Evolutionary conservation across 2,797 vertebrate genomes (phyloP).

Genomic region (Cichlasoma orientale): DNA sequence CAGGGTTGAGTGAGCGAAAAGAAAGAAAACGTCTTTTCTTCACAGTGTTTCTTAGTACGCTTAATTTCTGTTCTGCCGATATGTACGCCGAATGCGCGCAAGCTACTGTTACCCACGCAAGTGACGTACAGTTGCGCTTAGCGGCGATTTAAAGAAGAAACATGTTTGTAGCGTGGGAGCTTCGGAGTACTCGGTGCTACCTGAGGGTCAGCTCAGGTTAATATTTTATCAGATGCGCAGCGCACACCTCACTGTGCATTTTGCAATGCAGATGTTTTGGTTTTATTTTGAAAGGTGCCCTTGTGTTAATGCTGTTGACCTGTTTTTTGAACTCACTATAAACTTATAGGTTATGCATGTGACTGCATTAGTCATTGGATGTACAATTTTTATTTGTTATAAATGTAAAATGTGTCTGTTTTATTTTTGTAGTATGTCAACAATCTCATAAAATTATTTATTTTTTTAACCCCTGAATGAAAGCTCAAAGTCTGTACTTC

Average conservation of each 20-base stretch:
- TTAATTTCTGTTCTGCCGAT: neutral
- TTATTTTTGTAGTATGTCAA: neutral
- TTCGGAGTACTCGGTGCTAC: neutral
- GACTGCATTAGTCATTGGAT: no score
- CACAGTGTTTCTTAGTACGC: neutral
- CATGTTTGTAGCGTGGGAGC: neutral
- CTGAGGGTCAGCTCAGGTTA: neutral
- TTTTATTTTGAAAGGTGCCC: neutral
- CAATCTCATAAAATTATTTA: neutral
- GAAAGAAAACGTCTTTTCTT: neutral
- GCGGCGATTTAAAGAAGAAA: slow-evolving; percentile 38
- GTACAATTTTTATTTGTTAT: no score
- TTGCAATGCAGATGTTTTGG: neutral
- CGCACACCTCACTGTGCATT: neutral
- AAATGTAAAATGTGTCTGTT: neutral
- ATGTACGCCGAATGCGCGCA: slow-evolving; percentile 28
- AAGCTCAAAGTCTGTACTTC: neutral
- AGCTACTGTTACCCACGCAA: neutral
- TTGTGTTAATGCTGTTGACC: no score
- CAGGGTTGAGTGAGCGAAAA: neutral
- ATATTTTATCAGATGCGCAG: neutral
- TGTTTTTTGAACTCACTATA: neutral
- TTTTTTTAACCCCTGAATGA: neutral
- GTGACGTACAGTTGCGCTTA: slow-evolving; percentile 8
- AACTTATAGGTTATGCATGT: no score